Percentiles rank a stretch among this genome's conserved stretches.
Conservation (phyloP, 2,113 vertebrate species). For the Alexandromys fortis region DNA sequence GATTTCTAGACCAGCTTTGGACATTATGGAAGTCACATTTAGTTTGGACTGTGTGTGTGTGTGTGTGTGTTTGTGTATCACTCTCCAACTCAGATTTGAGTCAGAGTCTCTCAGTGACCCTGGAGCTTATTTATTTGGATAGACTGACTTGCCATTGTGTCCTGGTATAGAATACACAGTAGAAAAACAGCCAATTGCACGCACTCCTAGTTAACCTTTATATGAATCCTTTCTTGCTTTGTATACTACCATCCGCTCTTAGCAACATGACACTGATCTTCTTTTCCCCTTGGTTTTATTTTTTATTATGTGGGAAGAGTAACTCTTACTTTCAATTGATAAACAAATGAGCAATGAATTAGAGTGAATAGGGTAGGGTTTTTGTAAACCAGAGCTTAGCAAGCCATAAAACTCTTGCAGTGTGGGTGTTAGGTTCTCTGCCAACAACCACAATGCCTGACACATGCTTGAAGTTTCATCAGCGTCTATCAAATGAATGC, state of each 20-base stretch:
- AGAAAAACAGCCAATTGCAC: accelerated
- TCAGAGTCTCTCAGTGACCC: no score
- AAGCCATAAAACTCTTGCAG: not conserved
- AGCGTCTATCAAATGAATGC: slow-evolving; percentile 30
- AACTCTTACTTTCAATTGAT: not conserved
- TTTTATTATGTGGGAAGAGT: not conserved
- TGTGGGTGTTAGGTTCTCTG: not conserved
- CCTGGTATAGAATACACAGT: accelerated
- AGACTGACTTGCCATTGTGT: not conserved
- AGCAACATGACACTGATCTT: not conserved
- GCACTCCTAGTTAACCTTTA: not conserved
- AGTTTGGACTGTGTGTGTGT: not conserved
- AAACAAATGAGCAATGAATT: not conserved
- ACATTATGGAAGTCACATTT: not conserved
- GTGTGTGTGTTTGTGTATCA: not conserved
- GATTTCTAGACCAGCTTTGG: not conserved
- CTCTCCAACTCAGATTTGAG: not conserved
- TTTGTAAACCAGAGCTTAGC: not conserved
- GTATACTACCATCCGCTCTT: not conserved
- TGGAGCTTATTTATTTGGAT: not conserved
- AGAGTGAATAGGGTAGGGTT: not conserved
- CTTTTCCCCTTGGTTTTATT: not conserved
- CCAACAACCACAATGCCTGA: not conserved
- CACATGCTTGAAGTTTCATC: not conserved
- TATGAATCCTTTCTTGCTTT: not conserved